These are phyloP conservation scores for Triops cancriformis DNA, from an alignment of 1,140 invertebrate species.

Conservation along the genomic window DNA sequence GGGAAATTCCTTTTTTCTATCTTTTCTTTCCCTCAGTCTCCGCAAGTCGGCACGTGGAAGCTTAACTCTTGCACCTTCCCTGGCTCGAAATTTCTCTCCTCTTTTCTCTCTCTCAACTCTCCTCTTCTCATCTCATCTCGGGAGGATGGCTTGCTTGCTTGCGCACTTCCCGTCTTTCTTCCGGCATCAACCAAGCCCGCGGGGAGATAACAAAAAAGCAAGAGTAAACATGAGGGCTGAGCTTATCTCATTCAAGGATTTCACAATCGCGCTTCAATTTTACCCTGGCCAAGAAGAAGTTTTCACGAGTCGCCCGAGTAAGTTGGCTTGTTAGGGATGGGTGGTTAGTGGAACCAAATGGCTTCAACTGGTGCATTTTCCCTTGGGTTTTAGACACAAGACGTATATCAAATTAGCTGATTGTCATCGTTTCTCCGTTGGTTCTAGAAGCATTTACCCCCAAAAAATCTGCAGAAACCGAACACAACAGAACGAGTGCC, in stretches of 20 bases:
- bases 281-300: not conserved
- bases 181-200: not conserved
- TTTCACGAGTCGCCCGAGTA: not conserved
- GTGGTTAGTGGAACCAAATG: not conserved
- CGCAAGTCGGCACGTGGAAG: not conserved
- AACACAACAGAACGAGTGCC: not conserved
- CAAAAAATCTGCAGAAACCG: not conserved
- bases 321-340: not conserved
- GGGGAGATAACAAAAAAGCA: conserved; percentile 1
- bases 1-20: not conserved
- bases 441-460: not conserved
- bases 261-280: not conserved
- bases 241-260: conserved; percentile 10
- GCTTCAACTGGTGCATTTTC: not conserved
- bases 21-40: not conserved
- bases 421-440: not conserved
- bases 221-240: not conserved
- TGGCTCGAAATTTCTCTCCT: not conserved
- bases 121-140: too few relatives aligned
- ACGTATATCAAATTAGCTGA: conserved; percentile 8
- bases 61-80: not conserved
- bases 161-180: conserved; percentile 1
- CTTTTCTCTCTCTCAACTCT: not conserved
- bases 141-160: not conserved
- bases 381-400: not conserved